Conservation (phyloP, 1,140 invertebrate genomes). For the Onthophagus taurus region DNA sequence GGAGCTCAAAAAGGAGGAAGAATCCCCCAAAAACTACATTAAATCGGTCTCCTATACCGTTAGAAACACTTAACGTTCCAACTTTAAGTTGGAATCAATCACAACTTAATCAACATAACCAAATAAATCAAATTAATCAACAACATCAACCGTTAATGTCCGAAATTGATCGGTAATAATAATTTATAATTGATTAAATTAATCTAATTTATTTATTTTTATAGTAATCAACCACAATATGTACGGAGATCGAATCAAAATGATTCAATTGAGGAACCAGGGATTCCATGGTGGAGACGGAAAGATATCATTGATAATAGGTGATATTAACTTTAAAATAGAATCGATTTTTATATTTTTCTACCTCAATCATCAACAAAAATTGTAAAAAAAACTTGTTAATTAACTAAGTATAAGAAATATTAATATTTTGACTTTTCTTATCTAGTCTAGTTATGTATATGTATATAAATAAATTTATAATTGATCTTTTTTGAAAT, state of each 20-base stretch:
- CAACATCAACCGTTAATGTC: conserved; percentile 24
- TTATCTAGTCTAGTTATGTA: too few species aligned
- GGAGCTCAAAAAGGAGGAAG: conserved; percentile 41
- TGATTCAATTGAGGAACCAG: conserved; percentile 30
- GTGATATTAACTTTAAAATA: too few species aligned
- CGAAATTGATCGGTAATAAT: neutral
- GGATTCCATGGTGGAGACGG: conserved; percentile 36
- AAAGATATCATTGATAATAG: conserved; percentile 24
- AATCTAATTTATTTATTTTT: neutral
- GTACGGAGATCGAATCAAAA: conserved; percentile 10
- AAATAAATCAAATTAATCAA: conserved; percentile 10
- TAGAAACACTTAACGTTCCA: conserved; percentile 24
- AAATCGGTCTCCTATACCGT: conserved; percentile 26
- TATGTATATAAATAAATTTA: too few species aligned
- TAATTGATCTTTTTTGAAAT: too few species aligned
- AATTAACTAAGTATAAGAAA: too few species aligned
- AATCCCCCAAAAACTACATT: conserved; percentile 27
- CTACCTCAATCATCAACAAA: too few species aligned
- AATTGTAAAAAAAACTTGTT: too few species aligned
- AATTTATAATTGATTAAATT: neutral
- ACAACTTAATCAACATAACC: too few species aligned
- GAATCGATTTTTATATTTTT: too few species aligned
- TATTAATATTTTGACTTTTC: too few species aligned
- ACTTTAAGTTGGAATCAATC: too few species aligned
- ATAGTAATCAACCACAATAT: neutral